Conservation (phyloP, 2,113 vertebrate genomes). For the Elephas maximus region DNA sequence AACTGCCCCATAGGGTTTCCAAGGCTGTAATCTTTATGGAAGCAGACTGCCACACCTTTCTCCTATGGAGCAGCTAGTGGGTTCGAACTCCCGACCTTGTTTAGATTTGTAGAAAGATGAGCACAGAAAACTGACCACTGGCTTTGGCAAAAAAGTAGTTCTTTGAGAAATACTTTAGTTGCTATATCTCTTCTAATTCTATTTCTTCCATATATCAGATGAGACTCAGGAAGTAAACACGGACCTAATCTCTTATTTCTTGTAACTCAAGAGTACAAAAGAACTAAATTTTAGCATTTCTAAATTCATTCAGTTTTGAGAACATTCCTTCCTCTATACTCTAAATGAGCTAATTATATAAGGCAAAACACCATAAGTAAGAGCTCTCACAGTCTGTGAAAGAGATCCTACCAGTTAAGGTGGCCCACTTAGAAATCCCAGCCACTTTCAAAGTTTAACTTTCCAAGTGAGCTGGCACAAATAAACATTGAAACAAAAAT, state of each 20-base stretch:
- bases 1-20: not conserved
- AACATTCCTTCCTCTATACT: not conserved
- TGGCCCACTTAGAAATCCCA: not conserved
- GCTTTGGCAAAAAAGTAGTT: not conserved
- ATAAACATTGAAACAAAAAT: conserved; percentile 39
- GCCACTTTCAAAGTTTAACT: conserved; percentile 4
- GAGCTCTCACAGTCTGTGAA: not conserved
- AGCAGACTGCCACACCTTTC: not conserved
- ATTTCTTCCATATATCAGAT: not conserved
- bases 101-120: not conserved
- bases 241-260: not conserved
- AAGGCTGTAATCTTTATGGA: not conserved
- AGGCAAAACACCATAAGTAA: not conserved
- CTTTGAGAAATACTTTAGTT: conserved; percentile 28
- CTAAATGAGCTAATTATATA: not conserved
- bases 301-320: not conserved
- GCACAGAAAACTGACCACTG: not conserved
- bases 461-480: not conserved
- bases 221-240: not conserved
- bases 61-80: not conserved
- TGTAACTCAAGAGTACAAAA: not conserved
- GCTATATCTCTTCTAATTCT: not conserved
- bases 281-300: not conserved
- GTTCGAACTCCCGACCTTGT: not conserved
- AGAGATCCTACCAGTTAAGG: not conserved